Evolutionary conservation across 1,140 invertebrate species (phyloP).

Genomic region (Propsilocerus akamusi): DNA sequence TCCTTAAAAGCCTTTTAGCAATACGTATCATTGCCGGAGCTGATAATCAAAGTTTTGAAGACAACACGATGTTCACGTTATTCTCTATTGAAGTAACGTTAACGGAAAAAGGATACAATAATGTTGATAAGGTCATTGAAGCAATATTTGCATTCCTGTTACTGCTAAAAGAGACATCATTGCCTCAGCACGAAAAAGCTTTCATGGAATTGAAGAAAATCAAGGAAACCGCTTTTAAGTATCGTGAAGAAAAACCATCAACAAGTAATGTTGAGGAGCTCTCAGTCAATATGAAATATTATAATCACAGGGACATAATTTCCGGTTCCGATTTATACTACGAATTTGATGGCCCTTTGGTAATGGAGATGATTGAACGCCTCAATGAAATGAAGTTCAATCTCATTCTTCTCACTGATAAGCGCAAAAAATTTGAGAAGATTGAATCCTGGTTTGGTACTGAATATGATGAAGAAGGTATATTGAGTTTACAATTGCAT

Average conservation of each 20-base stretch:
- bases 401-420: constrained; percentile 44
- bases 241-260: constrained; percentile 43
- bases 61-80: constrained; percentile 49
- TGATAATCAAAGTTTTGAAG: constrained; percentile 52
- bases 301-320: constrained; percentile 56
- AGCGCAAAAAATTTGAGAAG: constrained; percentile 14
- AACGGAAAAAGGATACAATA: constrained; percentile 57
- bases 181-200: constrained; percentile 31
- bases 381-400: constrained; percentile 55
- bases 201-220: constrained; percentile 33
- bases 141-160: constrained; percentile 55
- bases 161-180: constrained; percentile 30
- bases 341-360: constrained; percentile 54
- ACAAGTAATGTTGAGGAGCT: constrained; percentile 59
- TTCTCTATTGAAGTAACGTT: constrained; percentile 58
- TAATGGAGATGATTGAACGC: constrained; percentile 40
- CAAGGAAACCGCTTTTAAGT: constrained; percentile 49
- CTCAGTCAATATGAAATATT: constrained; percentile 62
- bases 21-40: constrained; percentile 58
- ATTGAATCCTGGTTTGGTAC: constrained; percentile 27
- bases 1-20: constrained; percentile 50
- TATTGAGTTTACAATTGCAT: constrained; percentile 27
- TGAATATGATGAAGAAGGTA: constrained; percentile 39
- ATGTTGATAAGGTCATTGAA: constrained; percentile 47
- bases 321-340: constrained; percentile 52